These are phyloP conservation scores for Drosophila varians DNA, from an alignment of 1,140 invertebrate genomes.

Conservation along the genomic window DNA sequence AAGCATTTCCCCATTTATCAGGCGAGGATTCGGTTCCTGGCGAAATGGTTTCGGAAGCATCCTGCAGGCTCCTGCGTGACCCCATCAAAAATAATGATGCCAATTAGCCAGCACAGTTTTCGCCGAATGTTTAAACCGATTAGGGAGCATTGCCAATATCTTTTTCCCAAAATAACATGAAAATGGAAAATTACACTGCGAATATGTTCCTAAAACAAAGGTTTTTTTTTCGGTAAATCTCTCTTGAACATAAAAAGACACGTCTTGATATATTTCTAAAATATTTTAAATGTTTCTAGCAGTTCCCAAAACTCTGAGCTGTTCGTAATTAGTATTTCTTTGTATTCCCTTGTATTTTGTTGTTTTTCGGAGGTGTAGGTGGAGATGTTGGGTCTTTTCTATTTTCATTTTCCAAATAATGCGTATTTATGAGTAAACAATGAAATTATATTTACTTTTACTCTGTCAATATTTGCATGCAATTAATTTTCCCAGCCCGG, in stretches of 20 bases:
- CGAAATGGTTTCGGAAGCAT: neutral
- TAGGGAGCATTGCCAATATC: conserved; percentile 52
- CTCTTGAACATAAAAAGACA: neutral
- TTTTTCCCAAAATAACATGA: conserved; percentile 3
- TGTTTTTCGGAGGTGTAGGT: neutral
- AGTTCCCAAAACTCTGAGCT: neutral
- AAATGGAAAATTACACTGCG: conserved; percentile 5
- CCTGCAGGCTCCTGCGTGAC: conserved; percentile 43
- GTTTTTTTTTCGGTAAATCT: neutral
- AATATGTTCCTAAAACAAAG: neutral
- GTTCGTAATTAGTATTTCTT: conserved; percentile 1
- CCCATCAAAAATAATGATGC: conserved; percentile 75
- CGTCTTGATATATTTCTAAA: neutral
- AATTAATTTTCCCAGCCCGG: conserved; percentile 72
- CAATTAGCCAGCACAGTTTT: conserved; percentile 72
- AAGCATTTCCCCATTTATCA: conserved; percentile 64
- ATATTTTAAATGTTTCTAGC: neutral
- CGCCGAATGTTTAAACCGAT: conserved; percentile 66
- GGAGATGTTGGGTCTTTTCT: conserved; percentile 19
- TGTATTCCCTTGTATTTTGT: neutral
- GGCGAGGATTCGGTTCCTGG: conserved; percentile 4
- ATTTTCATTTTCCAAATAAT: conserved; percentile 70
- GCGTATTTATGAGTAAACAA: conserved; percentile 81
- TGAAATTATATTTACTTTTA: conserved; percentile 79
- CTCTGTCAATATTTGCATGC: conserved; percentile 82